Conservation (phyloP, 2,888 invertebrate genomes). For the Campopleginae sp. region DNA sequence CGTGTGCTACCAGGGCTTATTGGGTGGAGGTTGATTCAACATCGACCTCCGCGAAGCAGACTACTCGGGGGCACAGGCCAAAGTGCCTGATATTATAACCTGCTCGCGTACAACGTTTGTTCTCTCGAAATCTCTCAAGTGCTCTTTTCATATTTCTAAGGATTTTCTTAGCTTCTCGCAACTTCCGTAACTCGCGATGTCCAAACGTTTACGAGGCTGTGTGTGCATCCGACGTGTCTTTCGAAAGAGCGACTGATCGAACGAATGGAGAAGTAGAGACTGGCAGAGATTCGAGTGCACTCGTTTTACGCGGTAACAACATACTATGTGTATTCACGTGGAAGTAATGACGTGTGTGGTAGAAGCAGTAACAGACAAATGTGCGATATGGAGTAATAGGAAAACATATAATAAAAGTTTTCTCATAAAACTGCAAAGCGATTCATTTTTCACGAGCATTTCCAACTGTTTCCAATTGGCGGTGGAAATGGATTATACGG, state of each 20-base stretch:
- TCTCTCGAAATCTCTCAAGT: conserved; percentile 36
- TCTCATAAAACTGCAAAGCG: not conserved
- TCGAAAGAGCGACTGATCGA: not conserved
- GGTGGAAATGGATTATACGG: not conserved
- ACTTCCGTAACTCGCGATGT: not conserved
- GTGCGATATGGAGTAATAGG: not conserved
- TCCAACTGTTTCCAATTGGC: not conserved
- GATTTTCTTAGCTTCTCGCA: conserved; percentile 23
- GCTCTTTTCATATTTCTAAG: conserved; percentile 19
- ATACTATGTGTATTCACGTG: not conserved
- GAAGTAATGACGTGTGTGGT: not conserved
- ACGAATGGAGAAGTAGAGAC: not conserved
- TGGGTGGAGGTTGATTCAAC: conserved; percentile 41
- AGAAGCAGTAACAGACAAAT: not conserved
- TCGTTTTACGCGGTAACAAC: not conserved
- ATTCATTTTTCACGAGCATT: not conserved
- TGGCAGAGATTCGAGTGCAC: not conserved
- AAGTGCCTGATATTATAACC: conserved; percentile 63
- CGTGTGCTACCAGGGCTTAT: conserved; percentile 50
- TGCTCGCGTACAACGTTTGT: conserved; percentile 44
- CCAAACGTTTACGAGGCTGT: not conserved
- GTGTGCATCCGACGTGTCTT: not conserved
- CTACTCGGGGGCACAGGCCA: conserved; percentile 50
- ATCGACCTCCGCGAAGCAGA: conserved; percentile 41
- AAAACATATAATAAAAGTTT: not conserved